Percentiles rank a stretch among this genome's conserved stretches.
Evolutionary conservation across 2,797 vertebrate genomes (phyloP).

Genomic region (Chloroceryle amazona): DNA sequence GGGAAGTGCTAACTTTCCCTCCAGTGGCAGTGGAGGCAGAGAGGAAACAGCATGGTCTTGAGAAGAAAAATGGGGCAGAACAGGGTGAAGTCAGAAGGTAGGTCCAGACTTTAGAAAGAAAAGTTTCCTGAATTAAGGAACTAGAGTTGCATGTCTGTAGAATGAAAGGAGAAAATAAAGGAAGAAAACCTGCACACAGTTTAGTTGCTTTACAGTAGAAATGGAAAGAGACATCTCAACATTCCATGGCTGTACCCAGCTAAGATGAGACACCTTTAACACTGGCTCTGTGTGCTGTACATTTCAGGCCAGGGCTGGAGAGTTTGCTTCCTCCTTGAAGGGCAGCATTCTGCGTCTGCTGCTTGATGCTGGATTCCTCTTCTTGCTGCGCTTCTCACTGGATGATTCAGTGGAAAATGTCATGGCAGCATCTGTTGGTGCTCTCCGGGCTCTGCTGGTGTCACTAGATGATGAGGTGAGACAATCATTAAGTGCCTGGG

Average conservation of each 20-base stretch:
- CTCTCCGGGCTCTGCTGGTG: conserved; percentile 89
- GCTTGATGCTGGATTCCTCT: conserved; percentile 95
- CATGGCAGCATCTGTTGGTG: conserved; percentile 87
- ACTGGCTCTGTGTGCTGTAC: not conserved
- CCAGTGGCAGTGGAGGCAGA: not conserved
- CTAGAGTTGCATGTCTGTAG: not conserved
- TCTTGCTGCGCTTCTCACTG: conserved; percentile 93
- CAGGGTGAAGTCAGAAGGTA: not conserved
- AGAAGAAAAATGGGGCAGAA: not conserved
- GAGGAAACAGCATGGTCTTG: not conserved
- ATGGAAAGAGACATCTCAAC: not conserved
- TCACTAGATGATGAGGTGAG: conserved; percentile 91
- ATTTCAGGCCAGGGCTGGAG: conserved; percentile 87
- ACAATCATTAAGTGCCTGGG: not conserved
- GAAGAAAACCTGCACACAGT: not conserved
- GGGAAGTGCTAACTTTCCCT: not conserved
- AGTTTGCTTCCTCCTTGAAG: conserved; percentile 84
- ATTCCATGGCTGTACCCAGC: not conserved
- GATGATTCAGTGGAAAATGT: conserved; percentile 92
- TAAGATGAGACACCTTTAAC: not conserved
- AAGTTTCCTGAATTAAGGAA: not conserved
- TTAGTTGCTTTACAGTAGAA: not conserved
- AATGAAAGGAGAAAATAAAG: not conserved
- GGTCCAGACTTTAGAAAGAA: not conserved
- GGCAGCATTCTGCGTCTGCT: conserved; percentile 87